phyloP scores from a whole-genome alignment of 2,888 invertebrate species.

The Laspeyria flexula region DNA sequence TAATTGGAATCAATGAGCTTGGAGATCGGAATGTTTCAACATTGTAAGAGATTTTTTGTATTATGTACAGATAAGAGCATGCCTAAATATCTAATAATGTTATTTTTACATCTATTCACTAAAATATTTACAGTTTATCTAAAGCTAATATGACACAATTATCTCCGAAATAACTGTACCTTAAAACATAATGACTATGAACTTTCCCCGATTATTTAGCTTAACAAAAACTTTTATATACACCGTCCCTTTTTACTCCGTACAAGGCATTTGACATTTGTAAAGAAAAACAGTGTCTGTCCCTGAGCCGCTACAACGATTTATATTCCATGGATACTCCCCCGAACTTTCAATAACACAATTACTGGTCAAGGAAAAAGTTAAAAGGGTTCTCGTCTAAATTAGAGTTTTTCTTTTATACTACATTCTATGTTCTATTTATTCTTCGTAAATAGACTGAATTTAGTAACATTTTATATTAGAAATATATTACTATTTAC shows the following conservation, averaged over 20 bases:
- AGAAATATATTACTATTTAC: no score
- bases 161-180: not conserved
- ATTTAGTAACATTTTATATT: no score
- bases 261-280: slow-evolving; percentile 9
- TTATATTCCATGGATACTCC: slow-evolving; percentile 32
- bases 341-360: slow-evolving; percentile 32
- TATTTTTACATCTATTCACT: no score
- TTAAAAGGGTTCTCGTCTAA: slow-evolving; percentile 14
- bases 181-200: not conserved
- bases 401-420: slow-evolving; percentile 6
- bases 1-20: no score
- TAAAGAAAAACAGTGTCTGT: slow-evolving; percentile 8
- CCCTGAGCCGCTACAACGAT: slow-evolving; percentile 9
- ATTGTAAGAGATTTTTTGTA: no score
- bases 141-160: not conserved
- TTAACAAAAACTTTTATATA: slow-evolving; percentile 8
- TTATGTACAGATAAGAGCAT: no score
- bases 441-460: no score
- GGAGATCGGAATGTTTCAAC: no score
- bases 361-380: slow-evolving; percentile 27
- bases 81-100: no score
- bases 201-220: not conserved
- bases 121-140: not conserved
- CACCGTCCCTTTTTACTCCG: slow-evolving; percentile 5
- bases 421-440: no score